Percentiles rank a stretch among this genome's conserved stretches.
These are phyloP conservation scores for Drosophila gunungcola DNA, from an alignment of 1,140 invertebrate species.

Conservation along the genomic window DNA sequence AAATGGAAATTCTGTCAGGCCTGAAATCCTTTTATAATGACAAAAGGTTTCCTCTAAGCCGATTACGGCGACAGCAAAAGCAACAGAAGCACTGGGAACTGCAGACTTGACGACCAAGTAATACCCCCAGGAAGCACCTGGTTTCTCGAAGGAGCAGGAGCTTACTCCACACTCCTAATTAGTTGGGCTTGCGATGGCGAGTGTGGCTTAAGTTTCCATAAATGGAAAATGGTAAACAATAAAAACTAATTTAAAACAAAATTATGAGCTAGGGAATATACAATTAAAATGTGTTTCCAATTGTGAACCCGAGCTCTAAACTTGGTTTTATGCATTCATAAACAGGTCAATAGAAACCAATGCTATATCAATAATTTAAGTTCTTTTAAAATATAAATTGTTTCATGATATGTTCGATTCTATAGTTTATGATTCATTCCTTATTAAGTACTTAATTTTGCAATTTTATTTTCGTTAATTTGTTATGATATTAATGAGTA, in stretches of 20 bases:
- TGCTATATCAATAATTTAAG: too few species aligned
- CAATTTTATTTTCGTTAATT: too few species aligned
- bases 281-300: too few species aligned
- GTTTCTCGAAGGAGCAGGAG: neutral
- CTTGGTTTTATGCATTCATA: too few species aligned
- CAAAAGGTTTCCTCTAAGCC: constrained; percentile 83
- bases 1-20: constrained; percentile 82
- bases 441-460: too few species aligned
- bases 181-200: neutral
- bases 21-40: constrained; percentile 83
- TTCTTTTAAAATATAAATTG: too few species aligned
- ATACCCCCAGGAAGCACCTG: constrained; percentile 14
- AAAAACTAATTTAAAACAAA: too few species aligned
- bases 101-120: constrained; percentile 13
- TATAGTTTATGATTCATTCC: too few species aligned
- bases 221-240: neutral
- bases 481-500: neutral
- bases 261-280: too few species aligned
- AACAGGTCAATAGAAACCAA: too few species aligned
- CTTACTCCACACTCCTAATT: constrained; percentile 16
- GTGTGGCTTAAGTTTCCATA: neutral
- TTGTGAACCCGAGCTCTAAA: too few species aligned
- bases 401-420: too few species aligned
- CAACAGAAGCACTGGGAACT: constrained; percentile 20
- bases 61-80: constrained; percentile 61